Evolutionary conservation across 2,888 invertebrate genomes (phyloP).

Genomic region (Andrena bicolor): DNA sequence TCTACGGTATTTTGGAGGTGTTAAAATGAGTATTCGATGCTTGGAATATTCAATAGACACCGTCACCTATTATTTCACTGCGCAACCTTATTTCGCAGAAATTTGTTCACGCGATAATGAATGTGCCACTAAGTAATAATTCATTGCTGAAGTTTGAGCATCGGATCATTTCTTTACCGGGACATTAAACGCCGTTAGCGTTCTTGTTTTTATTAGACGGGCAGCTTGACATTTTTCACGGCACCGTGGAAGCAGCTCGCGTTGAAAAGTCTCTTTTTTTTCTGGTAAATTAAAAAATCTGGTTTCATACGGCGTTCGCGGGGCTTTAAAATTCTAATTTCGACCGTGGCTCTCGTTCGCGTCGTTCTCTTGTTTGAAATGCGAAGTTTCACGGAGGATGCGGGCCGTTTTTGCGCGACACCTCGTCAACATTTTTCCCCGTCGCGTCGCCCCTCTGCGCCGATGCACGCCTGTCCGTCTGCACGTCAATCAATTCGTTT

Average conservation of each 20-base stretch:
- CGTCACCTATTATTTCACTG: background rate
- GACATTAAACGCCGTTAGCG: conserved; percentile 1
- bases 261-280: background rate
- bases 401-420: conserved; percentile 41
- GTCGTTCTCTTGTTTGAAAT: conserved; percentile 14
- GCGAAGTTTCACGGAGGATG: conserved; percentile 23
- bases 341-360: conserved; percentile 1
- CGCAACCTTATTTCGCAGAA: background rate
- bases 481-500: conserved; percentile 54
- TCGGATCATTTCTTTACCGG: background rate
- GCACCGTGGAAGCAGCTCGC: background rate
- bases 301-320: background rate
- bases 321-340: conserved; percentile 29
- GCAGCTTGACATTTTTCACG: background rate
- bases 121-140: background rate
- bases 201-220: background rate
- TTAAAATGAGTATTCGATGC: too few species aligned
- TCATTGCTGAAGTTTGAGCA: background rate
- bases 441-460: background rate
- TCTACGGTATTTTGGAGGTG: background rate
- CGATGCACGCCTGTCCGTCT: conserved; percentile 7
- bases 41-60: too few species aligned
- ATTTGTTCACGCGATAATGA: background rate
- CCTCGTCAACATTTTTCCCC: conserved; percentile 41
- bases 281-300: background rate